These are phyloP conservation scores for Drosophila truncata DNA, from an alignment of 1,140 invertebrate genomes.

Conservation along the genomic window DNA sequence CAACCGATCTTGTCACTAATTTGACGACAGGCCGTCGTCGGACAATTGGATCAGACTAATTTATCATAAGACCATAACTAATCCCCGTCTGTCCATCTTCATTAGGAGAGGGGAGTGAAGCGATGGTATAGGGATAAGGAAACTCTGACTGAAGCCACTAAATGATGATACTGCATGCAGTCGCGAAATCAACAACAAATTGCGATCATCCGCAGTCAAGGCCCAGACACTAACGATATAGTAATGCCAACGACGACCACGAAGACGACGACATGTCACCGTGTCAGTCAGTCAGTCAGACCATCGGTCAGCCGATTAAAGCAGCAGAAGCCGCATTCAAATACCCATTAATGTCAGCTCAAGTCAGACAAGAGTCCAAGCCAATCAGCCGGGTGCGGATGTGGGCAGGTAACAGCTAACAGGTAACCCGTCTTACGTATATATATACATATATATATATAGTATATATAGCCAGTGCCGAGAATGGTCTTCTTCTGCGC, in stretches of 20 bases:
- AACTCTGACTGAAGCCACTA: not conserved
- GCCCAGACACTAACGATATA: conserved; percentile 59
- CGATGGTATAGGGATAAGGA: not conserved
- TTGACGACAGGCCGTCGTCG: conserved; percentile 24
- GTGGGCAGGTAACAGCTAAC: conserved; percentile 41
- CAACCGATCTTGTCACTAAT: conserved; percentile 41
- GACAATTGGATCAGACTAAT: conserved; percentile 55
- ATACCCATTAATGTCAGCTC: conserved; percentile 79
- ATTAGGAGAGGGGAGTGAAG: conserved; percentile 15
- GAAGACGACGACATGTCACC: conserved; percentile 50
- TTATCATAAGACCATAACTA: conserved; percentile 60
- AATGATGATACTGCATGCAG: conserved; percentile 13
- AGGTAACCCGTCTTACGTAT: conserved; percentile 16
- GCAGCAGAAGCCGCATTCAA: conserved; percentile 74
- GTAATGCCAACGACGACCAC: conserved; percentile 39
- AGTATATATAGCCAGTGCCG: conserved; percentile 19
- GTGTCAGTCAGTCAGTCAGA: conserved; percentile 30
- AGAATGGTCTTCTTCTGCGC: conserved; percentile 64
- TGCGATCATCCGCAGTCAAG: conserved; percentile 46
- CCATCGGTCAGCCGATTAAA: conserved; percentile 61
- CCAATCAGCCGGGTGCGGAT: conserved; percentile 35
- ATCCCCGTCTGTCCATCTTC: conserved; percentile 59
- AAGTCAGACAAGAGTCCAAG: conserved; percentile 44
- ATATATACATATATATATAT: not conserved
- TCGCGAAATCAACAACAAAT: conserved; percentile 46